Evolutionary conservation across 1,140 invertebrate genomes (phyloP).

Genomic region (Neodiprion virginianus): DNA sequence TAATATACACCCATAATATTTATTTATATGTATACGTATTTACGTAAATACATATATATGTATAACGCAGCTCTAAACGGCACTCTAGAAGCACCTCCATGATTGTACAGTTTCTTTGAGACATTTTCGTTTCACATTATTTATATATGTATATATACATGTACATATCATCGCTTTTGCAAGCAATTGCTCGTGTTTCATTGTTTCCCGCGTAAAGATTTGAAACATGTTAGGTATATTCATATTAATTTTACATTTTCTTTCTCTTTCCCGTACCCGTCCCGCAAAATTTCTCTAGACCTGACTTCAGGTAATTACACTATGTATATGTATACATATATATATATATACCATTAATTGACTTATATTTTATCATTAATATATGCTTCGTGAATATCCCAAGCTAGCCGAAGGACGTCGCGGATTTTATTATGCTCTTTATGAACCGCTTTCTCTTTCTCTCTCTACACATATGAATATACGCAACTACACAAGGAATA

Average conservation of each 20-base stretch:
- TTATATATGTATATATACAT: too few species aligned
- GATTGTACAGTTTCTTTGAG: slow-evolving; percentile 21
- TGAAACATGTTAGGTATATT: not conserved
- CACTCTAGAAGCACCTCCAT: slow-evolving; percentile 4
- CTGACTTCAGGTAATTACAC: too few species aligned
- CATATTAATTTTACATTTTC: too few species aligned
- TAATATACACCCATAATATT: too few species aligned
- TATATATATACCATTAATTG: slow-evolving; percentile 26
- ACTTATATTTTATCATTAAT: slow-evolving; percentile 32
- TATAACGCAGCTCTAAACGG: slow-evolving; percentile 6
- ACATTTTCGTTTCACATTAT: slow-evolving; percentile 7
- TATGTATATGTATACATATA: too few species aligned
- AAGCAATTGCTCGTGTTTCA: slow-evolving; percentile 18
- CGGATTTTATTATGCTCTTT: not conserved
- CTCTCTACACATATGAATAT: not conserved
- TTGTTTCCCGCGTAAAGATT: slow-evolving; percentile 19
- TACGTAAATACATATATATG: not conserved
- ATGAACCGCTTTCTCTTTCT: not conserved
- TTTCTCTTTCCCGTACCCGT: too few species aligned
- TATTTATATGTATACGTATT: too few species aligned
- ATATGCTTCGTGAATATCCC: not conserved
- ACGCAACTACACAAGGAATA: not conserved
- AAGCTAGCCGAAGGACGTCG: not conserved
- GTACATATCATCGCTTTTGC: not conserved
- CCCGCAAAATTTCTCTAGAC: too few species aligned